Evolutionary conservation across 2,113 vertebrate genomes (phyloP), one percentile per base, ranked within the genome.

Genomic region (Anarrhichthys ocellatus): DNA sequence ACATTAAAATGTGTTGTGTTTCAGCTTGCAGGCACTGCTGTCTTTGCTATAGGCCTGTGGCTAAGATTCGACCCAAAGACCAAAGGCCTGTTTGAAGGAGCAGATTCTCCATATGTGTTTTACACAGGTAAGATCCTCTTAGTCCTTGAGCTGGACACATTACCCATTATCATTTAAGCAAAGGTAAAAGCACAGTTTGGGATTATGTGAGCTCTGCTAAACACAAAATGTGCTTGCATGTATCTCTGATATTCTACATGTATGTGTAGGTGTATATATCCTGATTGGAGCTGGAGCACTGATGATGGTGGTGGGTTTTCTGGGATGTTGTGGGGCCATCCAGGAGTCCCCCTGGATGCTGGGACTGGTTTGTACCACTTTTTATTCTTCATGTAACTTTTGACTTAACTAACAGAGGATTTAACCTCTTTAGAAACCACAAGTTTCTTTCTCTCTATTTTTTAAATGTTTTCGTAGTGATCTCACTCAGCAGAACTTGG

Each of bases 261-360:
- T 84, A 14, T 71, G 48, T 83, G 24, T 78, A 99, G 98, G 97
- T 65, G 96, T 99, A 27, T 99, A 98, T 80, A 96, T 99, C 82
- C 94, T 99, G 64, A 98, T 99, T 64, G 97, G 94, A 76, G 97
- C 96, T 11, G 98, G 98, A 27, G 97, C 97, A 0, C 94, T 99
- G 81, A 99, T 99, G 96, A 99, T 99, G 98, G 86, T 99, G 24
- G 97, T 99, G 89, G 98, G 98, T 0, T 99, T 99, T 93, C 94
- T 99, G 80, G 97, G 98, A 87, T 99, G 98, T 84, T 99, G 97
- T 74, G 98, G 98, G 22, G 97, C 98, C 0, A 96, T 99, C 81
- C 97, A 97, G 84, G 98, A 99, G 80, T 99, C 98, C 2, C 96
- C 97, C 0, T 98, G 96, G 91, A 98, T 99, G 98, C 96, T 99